phyloP scores from a whole-genome alignment of 2,888 invertebrate species.

The Hirtodrosophila cameraria region DNA sequence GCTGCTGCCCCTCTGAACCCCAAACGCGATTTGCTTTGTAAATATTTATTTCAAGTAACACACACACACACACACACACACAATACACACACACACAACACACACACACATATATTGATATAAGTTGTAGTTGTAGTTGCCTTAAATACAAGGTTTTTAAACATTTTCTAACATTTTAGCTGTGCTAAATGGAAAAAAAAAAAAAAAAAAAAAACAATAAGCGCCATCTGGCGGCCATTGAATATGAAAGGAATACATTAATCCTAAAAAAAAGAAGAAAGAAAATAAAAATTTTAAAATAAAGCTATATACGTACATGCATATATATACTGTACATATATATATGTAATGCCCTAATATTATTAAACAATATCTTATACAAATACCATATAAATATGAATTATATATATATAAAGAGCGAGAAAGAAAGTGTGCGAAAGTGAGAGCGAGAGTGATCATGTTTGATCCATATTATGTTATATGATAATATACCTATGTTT shows the following conservation, averaged over 20 bases:
- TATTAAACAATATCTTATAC: conserved; percentile 10
- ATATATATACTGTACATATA: conserved; percentile 3
- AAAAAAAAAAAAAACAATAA: too few species aligned
- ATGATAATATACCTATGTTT: conserved; percentile 41
- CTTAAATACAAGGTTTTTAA: conserved; percentile 37
- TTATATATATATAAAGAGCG: conserved; percentile 15
- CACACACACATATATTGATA: conserved; percentile 40
- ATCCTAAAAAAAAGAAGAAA: conserved; percentile 1
- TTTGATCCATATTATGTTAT: conserved; percentile 4
- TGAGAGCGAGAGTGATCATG: background rate
- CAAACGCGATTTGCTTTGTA: conserved; percentile 60
- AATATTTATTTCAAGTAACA: conserved; percentile 73
- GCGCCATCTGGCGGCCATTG: conserved; percentile 48
- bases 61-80: conserved; percentile 20
- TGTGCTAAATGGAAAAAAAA: conserved; percentile 57
- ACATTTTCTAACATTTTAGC: conserved; percentile 47
- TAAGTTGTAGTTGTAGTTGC: conserved; percentile 53
- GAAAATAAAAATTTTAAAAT: conserved; percentile 5
- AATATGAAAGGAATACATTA: conserved; percentile 37
- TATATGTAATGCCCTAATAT: conserved; percentile 8
- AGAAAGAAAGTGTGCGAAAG: conserved; percentile 3
- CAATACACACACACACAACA: conserved; percentile 19
- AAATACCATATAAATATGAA: conserved; percentile 7
- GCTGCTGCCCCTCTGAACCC: background rate
- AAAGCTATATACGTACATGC: conserved; percentile 19